phyloP scores from a whole-genome alignment of 1,140 invertebrate species.

The Hycleus phaleratus region DNA sequence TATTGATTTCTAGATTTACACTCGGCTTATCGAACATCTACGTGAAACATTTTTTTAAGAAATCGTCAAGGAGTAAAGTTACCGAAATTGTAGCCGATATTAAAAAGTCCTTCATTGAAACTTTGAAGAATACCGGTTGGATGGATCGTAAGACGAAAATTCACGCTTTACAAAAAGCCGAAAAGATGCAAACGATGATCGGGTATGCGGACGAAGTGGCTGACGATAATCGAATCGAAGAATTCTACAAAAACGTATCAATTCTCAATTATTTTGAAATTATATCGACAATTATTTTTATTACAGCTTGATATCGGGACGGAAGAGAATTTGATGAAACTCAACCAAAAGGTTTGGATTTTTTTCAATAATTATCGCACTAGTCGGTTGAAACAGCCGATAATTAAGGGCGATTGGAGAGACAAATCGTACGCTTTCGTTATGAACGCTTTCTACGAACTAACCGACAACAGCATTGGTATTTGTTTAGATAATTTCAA shows the following conservation, averaged over 20 bases:
- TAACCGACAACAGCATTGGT: slow-evolving; percentile 52
- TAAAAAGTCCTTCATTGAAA: slow-evolving; percentile 43
- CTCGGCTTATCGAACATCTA: slow-evolving; percentile 48
- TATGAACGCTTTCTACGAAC: slow-evolving; percentile 52
- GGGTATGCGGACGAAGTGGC: slow-evolving; percentile 49
- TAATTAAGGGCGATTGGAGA: slow-evolving; percentile 54
- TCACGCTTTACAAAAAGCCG: slow-evolving; percentile 44
- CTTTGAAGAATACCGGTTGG: slow-evolving; percentile 54
- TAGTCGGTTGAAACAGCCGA: slow-evolving; percentile 44
- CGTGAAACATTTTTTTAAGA: slow-evolving; percentile 44
- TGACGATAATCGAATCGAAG: slow-evolving; percentile 43
- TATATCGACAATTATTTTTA: not conserved
- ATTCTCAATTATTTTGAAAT: not conserved
- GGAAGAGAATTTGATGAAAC: slow-evolving; percentile 53
- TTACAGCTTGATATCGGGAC: slow-evolving; percentile 56
- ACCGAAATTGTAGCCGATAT: slow-evolving; percentile 55
- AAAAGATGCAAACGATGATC: slow-evolving; percentile 43
- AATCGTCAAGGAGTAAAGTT: slow-evolving; percentile 42
- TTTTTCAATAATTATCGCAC: slow-evolving; percentile 27
- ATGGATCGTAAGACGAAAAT: slow-evolving; percentile 53
- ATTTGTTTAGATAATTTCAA: slow-evolving; percentile 15
- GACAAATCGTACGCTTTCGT: slow-evolving; percentile 47
- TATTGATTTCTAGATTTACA: slow-evolving; percentile 43
- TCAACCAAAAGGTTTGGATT: slow-evolving; percentile 51
- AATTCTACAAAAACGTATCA: slow-evolving; percentile 32